phyloP scores from a whole-genome alignment of 2,797 vertebrate species.

The Argentina silus region DNA sequence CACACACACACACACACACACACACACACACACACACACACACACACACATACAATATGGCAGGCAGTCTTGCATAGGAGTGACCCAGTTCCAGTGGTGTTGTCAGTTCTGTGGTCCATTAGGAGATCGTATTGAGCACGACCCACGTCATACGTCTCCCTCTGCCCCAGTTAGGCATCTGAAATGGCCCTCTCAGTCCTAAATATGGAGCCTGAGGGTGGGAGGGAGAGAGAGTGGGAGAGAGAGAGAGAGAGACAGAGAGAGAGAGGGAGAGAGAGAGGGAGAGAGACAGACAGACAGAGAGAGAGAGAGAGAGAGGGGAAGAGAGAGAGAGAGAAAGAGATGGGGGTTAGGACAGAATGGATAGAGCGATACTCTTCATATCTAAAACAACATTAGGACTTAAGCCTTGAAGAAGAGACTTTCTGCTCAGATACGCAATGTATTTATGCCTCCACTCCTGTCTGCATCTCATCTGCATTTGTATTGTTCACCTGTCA shows the following conservation, averaged over 20 bases:
- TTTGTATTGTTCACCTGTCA: too few species aligned
- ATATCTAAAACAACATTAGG: too few species aligned
- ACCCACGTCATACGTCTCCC: conserved; percentile 6
- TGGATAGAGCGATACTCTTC: too few species aligned
- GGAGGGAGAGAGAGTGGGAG: not conserved
- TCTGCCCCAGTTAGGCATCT: conserved; percentile 15
- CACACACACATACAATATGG: not conserved
- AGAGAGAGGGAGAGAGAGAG: not conserved
- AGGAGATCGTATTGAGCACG: not conserved
- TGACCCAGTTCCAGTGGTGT: too few species aligned
- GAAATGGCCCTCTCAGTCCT: not conserved
- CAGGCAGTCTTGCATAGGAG: too few species aligned
- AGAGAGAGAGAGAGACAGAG: not conserved
- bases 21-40: not conserved
- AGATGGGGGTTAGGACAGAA: too few species aligned
- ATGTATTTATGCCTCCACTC: too few species aligned
- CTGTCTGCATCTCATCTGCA: too few species aligned
- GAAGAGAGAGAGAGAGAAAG: not conserved
- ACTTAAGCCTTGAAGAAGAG: too few species aligned
- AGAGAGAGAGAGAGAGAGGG: not conserved
- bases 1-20: not conserved
- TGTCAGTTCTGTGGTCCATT: conserved; percentile 2
- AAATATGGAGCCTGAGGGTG: not conserved
- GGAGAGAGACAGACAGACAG: too few species aligned
- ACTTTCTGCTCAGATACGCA: too few species aligned